Evolutionary conservation across 2,888 invertebrate species (phyloP).

Genomic region (Malachius bipustulatus): DNA sequence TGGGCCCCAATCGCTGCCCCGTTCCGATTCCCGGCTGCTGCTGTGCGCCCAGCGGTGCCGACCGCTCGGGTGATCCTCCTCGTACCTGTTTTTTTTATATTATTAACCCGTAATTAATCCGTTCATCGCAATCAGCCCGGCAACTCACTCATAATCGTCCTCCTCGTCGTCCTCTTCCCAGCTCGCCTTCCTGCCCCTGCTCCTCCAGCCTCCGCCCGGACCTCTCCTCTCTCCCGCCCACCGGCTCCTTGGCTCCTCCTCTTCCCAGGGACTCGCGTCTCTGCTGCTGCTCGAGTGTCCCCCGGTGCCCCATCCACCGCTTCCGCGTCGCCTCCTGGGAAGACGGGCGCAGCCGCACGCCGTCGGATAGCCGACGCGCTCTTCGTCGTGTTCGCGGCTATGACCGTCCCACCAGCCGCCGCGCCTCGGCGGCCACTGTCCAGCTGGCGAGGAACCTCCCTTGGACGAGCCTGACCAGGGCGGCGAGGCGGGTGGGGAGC

Average conservation of each 20-base stretch:
- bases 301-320: conserved; percentile 22
- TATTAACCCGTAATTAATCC: conserved; percentile 12
- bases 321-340: conserved; percentile 28
- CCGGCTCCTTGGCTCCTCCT: conserved; percentile 36
- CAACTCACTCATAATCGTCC: conserved; percentile 57
- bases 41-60: conserved; percentile 28
- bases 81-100: no score
- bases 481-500: no score
- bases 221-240: conserved; percentile 33
- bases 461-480: no score
- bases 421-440: conserved; percentile 17
- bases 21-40: conserved; percentile 24
- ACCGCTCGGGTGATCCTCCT: conserved; percentile 30
- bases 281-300: conserved; percentile 55
- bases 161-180: conserved; percentile 56
- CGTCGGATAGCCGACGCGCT: conserved; percentile 13
- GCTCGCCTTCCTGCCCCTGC: no score
- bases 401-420: conserved; percentile 34
- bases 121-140: background rate
- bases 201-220: conserved; percentile 38
- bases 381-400: conserved; percentile 25
- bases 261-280: conserved; percentile 74
- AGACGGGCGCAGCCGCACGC: conserved; percentile 37
- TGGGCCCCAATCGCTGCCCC: conserved; percentile 23
- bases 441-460: no score